Percentiles rank a stretch among this genome's conserved stretches.
phyloP scores from a whole-genome alignment of 2,113 vertebrate species.

The Cyprinodon variegatus region DNA sequence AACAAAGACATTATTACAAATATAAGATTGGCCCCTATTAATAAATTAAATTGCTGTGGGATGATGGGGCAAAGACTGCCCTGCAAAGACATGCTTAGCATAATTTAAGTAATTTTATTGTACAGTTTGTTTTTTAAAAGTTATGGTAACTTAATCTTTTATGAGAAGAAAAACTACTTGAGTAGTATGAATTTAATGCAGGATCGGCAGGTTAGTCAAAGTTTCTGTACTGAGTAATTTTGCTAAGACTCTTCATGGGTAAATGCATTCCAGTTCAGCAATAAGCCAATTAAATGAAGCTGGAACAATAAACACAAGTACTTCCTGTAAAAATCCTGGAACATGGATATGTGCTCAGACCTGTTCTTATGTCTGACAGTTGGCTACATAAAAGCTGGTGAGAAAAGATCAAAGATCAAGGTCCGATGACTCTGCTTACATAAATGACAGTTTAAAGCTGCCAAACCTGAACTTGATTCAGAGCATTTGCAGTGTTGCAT shows the following conservation, averaged over 20 bases:
- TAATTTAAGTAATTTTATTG: background rate
- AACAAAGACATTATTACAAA: no score
- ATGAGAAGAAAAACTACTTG: background rate
- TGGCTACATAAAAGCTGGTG: background rate
- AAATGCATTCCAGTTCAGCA: background rate
- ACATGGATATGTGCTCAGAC: background rate
- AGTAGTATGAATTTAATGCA: no score
- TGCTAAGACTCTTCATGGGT: no score
- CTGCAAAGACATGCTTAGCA: background rate
- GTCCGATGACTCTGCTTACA: conserved; percentile 32
- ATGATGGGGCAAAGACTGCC: background rate
- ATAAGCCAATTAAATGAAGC: background rate
- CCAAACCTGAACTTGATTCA: background rate
- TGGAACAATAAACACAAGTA: background rate
- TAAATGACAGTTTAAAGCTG: conserved; percentile 12
- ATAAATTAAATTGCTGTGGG: background rate
- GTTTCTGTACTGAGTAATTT: no score
- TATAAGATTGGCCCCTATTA: no score
- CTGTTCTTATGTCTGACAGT: background rate
- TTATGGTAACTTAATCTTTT: background rate
- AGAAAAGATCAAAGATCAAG: conserved; percentile 46
- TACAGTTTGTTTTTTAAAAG: background rate
- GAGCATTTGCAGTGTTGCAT: background rate
- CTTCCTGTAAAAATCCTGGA: background rate
- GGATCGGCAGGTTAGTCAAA: no score